Percentiles rank a stretch among this genome's conserved stretches.
These are phyloP conservation scores for Zhuqinia jingwanae DNA, from an alignment of 2,888 invertebrate species.

Conservation along the genomic window DNA sequence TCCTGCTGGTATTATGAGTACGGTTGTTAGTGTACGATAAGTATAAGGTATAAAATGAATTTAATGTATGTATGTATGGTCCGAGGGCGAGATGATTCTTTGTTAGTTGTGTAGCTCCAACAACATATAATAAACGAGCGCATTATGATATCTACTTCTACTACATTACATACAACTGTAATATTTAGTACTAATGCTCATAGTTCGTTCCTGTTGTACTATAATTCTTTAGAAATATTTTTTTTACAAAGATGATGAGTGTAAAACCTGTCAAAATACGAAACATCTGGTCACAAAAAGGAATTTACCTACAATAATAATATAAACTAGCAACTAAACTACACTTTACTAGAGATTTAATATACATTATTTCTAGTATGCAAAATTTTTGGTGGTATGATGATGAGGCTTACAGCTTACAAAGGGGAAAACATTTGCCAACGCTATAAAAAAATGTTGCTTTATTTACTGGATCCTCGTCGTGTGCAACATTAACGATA, in stretches of 20 bases:
- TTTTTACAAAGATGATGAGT: conserved; percentile 62
- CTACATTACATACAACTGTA: too few relatives aligned
- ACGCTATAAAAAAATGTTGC: too few relatives aligned
- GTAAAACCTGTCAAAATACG: conserved; percentile 69
- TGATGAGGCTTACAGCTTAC: too few relatives aligned
- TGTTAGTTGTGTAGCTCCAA: background rate
- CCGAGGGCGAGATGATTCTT: conserved; percentile 39
- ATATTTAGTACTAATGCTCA: background rate
- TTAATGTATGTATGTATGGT: background rate
- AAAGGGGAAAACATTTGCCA: too few relatives aligned
- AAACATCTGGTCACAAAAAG: conserved; percentile 68
- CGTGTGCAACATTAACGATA: too few relatives aligned
- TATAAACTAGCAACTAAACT: too few relatives aligned
- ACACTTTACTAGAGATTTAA: background rate
- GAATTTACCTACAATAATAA: background rate
- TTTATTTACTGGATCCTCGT: too few relatives aligned
- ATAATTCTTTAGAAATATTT: conserved; percentile 62
- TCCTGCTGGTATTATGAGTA: background rate
- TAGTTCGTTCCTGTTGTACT: background rate
- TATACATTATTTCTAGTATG: background rate
- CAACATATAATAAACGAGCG: background rate
- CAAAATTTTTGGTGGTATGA: too few relatives aligned
- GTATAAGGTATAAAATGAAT: background rate
- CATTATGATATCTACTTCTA: background rate
- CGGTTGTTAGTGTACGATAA: background rate